Evolutionary conservation across 2,797 vertebrate species (phyloP), one percentile per base, ranked within the genome.

Genomic region (Schizopygopsis malacanthus): DNA sequence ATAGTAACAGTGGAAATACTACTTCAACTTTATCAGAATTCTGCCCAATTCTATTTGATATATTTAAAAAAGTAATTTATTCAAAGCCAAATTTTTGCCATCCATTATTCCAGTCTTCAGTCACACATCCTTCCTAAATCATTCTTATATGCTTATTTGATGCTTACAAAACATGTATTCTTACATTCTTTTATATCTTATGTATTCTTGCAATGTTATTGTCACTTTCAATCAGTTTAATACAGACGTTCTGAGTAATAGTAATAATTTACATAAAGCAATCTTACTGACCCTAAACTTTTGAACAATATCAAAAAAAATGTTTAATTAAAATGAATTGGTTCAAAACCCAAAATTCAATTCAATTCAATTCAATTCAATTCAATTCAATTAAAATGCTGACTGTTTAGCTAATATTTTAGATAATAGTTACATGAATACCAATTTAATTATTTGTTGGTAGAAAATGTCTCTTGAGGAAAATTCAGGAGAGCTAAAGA

Each of bases 381-480:
- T 5, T 39, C 6, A 39, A 15, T 2, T 50, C 15, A 50, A 50
- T 11, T 25, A 25, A 61, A 61, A 25, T 56, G 20, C 52, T 8
- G 20, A 28, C 6, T 0, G 45, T 33, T 75, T 52, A 11, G 25
- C 25, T 54, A 28, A 28, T 33, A 54, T 56, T 39, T 33, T 59
- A 16, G 41, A 25, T 72, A 70, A 70, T 18, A 52, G 65, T 79
- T 61, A 41, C 69, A 41, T 70, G 37, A 25, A 28, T 15, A 59
- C n/a, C 8, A 59, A 59, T 18, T 71, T 0, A 82, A 71, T 61
- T 45, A 6, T 82, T 22, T n/a, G n/a, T 47, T 73, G 7, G 11
- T 63, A 61, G 41, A 73, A 73, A 16, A 61, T 37, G 25, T 43
- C 70, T 82, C 52, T 61, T 22, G 25, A 82, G 81, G 18, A 73